These are phyloP conservation scores for Hypotaenidia okinawae DNA, from an alignment of 2,797 vertebrate genomes.

Conservation along the genomic window DNA sequence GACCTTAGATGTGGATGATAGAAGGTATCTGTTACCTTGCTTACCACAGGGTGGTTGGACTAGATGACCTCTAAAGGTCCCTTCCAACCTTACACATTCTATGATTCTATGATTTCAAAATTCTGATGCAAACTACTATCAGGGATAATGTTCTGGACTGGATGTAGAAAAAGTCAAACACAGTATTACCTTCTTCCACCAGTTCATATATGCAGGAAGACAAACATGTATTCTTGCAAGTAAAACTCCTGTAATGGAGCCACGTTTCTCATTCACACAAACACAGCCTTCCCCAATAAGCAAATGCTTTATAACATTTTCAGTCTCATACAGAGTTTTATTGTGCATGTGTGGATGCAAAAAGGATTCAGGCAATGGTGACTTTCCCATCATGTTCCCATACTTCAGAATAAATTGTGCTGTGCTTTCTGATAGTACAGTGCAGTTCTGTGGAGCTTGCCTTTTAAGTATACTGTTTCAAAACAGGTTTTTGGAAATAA, in stretches of 20 bases:
- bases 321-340: neutral
- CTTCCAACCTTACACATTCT: too few relatives aligned
- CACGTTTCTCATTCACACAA: neutral
- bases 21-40: neutral
- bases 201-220: neutral
- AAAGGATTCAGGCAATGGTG: neutral
- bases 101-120: neutral
- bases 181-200: neutral
- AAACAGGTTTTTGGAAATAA: slow-evolving; percentile 27
- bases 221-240: neutral
- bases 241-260: neutral
- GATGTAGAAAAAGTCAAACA: neutral
- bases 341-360: neutral
- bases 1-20: neutral
- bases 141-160: neutral
- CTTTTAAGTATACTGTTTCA: slow-evolving; percentile 16
- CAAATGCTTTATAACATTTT: neutral
- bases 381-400: neutral
- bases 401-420: neutral
- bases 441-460: neutral
- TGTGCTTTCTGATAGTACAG: neutral
- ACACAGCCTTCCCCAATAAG: neutral
- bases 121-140: neutral
- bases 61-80: too few relatives aligned
- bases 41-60: too few relatives aligned